phyloP scores from a whole-genome alignment of 2,888 invertebrate genomes.

The Athripsodes cinereus region DNA sequence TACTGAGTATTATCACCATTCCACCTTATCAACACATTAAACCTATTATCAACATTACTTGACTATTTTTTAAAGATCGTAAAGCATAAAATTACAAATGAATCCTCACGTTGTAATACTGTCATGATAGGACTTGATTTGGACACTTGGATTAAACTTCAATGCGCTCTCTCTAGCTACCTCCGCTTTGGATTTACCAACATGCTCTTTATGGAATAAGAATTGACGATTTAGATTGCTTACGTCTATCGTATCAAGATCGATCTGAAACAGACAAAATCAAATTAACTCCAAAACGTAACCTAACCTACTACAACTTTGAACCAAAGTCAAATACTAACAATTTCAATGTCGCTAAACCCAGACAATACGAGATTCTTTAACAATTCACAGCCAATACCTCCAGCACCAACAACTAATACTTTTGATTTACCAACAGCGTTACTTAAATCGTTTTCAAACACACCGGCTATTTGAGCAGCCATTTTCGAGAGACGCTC shows the following conservation, averaged over 20 bases:
- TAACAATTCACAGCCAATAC: slow-evolving; percentile 97
- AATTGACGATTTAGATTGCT: slow-evolving; percentile 99
- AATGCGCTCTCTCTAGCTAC: slow-evolving; percentile 88
- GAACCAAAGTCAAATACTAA: slow-evolving; percentile 46
- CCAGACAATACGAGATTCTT: slow-evolving; percentile 96
- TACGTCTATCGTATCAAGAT: slow-evolving; percentile 98
- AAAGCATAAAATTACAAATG: too few relatives aligned
- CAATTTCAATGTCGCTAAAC: slow-evolving; percentile 89
- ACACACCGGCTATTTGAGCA: slow-evolving; percentile 59
- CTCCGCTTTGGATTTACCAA: slow-evolving; percentile 92
- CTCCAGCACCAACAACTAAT: slow-evolving; percentile 93
- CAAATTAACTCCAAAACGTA: not conserved
- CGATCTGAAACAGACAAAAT: slow-evolving; percentile 66
- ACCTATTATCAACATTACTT: too few relatives aligned
- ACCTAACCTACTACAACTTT: not conserved
- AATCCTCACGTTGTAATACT: slow-evolving; percentile 78
- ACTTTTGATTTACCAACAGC: slow-evolving; percentile 65
- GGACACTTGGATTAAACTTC: slow-evolving; percentile 80
- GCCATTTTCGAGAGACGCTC: slow-evolving; percentile 47
- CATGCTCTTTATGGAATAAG: slow-evolving; percentile 96
- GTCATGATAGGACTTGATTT: slow-evolving; percentile 87
- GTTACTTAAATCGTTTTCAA: slow-evolving; percentile 58
- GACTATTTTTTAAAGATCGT: too few relatives aligned
- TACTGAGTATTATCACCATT: too few relatives aligned
- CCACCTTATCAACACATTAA: too few relatives aligned